These are phyloP conservation scores for Aphelenchoides besseyi DNA, from an alignment of 1,140 invertebrate genomes.

Conservation along the genomic window DNA sequence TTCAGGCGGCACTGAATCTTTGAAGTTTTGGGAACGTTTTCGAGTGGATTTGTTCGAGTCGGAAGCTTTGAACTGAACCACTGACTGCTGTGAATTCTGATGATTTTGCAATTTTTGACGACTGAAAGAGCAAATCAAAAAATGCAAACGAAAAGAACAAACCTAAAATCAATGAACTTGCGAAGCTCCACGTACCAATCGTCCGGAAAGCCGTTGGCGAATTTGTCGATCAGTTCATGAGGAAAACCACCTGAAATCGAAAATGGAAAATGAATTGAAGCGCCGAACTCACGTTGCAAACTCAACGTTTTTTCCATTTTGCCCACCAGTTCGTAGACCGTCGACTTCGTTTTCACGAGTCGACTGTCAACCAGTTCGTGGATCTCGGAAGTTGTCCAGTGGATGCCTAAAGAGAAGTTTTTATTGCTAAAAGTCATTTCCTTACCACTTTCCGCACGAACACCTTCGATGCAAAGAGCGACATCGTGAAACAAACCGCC, in stretches of 20 bases:
- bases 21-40: too few species aligned
- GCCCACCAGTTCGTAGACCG: background rate
- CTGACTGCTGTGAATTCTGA: too few species aligned
- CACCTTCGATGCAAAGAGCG: background rate
- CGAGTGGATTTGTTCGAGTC: too few species aligned
- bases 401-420: too few species aligned
- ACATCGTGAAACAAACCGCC: background rate
- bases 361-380: background rate
- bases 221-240: background rate
- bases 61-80: too few species aligned
- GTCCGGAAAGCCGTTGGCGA: background rate
- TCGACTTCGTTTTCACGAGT: background rate
- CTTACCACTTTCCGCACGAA: background rate
- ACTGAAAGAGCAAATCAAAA: background rate
- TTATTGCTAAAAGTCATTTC: too few species aligned
- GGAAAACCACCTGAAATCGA: slow-evolving; percentile 1
- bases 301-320: background rate
- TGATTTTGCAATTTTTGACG: background rate
- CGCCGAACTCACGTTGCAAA: background rate
- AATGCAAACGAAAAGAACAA: background rate
- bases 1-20: too few species aligned
- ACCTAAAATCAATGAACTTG: background rate
- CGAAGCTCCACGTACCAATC: background rate
- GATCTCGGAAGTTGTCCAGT: background rate
- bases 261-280: background rate